Evolutionary conservation across 1,140 invertebrate genomes (phyloP), one percentile per base, ranked within the genome.

Genomic region (Lordiphosa mommai): DNA sequence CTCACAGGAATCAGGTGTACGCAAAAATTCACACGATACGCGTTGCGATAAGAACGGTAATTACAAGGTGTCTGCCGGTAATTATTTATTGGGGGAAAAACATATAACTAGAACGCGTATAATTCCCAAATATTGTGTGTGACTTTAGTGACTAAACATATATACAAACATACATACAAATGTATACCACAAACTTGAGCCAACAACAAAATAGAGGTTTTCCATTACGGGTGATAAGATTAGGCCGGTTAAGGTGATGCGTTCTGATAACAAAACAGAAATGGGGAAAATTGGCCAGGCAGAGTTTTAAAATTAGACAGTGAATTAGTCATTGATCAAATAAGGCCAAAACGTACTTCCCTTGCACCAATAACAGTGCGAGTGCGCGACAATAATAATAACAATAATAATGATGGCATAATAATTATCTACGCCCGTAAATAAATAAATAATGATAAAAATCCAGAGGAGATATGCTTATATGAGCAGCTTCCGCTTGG

Each of bases 401-500:
- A 23, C 4, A 20, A 2, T 20, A 20, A 20, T 23, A 23, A 23
- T 23, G 20, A 23, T 23, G 20, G 20, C 20, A 23, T 23, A 23
- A 23, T 6, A 23, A 23, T 23, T 23, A 23, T 23, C 20, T 23
- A 23, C 6, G 20, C 17, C 27, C 40, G 23, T 36, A 47, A 40
- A 61, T 17, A 52, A 44, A 64, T 63, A 41, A 20, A 38, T 33
- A 32, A 49, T 46, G 34, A 30, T 46, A 29, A 32, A 46, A 41
- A 30, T 37, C 10, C 38, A 61, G 48, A 61, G 72, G 76, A 80
- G 76, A 80, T 76, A 80, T 80, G 76, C 77, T 59, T 30, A 52
- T 76, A 82, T 80, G 76, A 80, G 76, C 76, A 80, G 76, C 76
- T 80, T 80, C 76, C 76, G 76, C 66, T 63, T 4, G 27, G 4